Conservation (phyloP, 2,888 invertebrate species). For the Andrena marginata region DNA sequence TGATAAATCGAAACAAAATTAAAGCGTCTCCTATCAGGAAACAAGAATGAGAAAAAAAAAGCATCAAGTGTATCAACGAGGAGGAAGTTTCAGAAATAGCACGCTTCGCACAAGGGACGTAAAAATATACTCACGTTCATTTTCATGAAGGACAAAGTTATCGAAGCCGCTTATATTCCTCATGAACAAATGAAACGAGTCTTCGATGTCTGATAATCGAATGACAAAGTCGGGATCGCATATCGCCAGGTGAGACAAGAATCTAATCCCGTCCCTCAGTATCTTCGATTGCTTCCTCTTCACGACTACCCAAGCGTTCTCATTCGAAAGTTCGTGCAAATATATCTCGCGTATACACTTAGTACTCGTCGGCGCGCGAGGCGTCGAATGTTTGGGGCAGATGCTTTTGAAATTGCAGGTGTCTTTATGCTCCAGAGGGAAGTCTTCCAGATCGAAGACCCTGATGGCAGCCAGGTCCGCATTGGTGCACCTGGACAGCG, state of each 20-base stretch:
- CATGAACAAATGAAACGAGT: constrained; percentile 78
- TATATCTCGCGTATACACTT: constrained; percentile 36
- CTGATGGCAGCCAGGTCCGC: constrained; percentile 60
- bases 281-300: constrained; percentile 73
- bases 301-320: constrained; percentile 72
- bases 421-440: constrained; percentile 5
- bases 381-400: constrained; percentile 49
- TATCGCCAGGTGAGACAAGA: constrained; percentile 78
- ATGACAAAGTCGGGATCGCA: constrained; percentile 79
- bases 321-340: constrained; percentile 54
- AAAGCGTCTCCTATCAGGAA: constrained; percentile 13
- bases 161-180: constrained; percentile 72
- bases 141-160: constrained; percentile 75
- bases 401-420: constrained; percentile 58
- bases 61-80: constrained; percentile 10
- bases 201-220: constrained; percentile 77
- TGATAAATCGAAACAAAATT: constrained; percentile 44
- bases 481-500: constrained; percentile 76
- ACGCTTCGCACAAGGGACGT: background rate
- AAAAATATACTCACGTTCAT: constrained; percentile 77
- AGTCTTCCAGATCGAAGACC: constrained; percentile 18
- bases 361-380: background rate
- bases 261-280: constrained; percentile 77
- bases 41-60: constrained; percentile 6
- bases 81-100: constrained; percentile 16